These are phyloP conservation scores for Nudaria mundana DNA, from an alignment of 2,888 invertebrate genomes.

Conservation along the genomic window DNA sequence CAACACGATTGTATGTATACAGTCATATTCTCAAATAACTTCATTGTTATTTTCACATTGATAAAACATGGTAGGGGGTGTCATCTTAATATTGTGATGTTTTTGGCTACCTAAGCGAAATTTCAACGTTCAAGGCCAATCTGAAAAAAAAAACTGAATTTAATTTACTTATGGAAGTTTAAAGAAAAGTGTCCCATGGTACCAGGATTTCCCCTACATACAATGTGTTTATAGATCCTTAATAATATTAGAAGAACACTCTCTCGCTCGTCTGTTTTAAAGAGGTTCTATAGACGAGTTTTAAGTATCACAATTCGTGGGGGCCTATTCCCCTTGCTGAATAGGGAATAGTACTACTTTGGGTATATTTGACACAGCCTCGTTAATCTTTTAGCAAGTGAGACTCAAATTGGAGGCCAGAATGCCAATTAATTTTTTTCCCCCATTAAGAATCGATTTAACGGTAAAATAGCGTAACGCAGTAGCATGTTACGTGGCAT, in stretches of 20 bases:
- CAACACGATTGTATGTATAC: background rate
- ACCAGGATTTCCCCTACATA: no score
- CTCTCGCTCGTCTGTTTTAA: no score
- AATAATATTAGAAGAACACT: no score
- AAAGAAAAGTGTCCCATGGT: background rate
- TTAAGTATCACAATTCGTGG: no score
- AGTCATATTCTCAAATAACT: background rate
- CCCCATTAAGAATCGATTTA: constrained; percentile 19
- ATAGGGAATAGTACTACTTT: no score
- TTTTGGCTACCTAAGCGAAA: background rate
- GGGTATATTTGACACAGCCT: no score
- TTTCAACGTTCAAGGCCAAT: background rate
- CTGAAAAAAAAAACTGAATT: background rate
- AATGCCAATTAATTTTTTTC: no score
- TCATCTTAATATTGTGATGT: background rate
- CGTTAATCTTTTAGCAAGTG: no score
- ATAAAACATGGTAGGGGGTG: background rate
- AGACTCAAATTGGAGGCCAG: no score
- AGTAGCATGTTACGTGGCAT: constrained; percentile 35
- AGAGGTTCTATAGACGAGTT: no score
- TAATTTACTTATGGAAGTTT: background rate
- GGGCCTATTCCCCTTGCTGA: no score
- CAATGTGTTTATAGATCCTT: no score
- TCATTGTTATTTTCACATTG: background rate
- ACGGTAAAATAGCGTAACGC: constrained; percentile 34